A percentile compares a stretch with the other conserved stretches of the same genome.
Conservation (phyloP, 92 coral and sea anemone genomes). For the Ricordea florida region DNA sequence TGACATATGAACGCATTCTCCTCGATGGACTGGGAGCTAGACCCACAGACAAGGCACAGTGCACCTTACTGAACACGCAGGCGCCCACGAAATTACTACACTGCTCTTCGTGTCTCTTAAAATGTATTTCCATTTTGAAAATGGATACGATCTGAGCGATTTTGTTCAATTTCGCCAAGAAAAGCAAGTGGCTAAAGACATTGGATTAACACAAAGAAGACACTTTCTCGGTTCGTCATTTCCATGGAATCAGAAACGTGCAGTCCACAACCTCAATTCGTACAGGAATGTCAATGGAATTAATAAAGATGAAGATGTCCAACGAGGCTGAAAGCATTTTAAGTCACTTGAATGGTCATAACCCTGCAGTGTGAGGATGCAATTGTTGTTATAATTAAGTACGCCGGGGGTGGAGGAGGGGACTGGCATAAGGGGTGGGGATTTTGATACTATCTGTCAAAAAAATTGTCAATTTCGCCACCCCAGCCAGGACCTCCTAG, state of each 20-base stretch:
- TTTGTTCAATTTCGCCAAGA: constrained; percentile 43
- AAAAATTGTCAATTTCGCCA: too few relatives aligned
- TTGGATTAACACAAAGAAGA: constrained; percentile 26
- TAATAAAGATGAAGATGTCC: too few relatives aligned
- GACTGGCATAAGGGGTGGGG: too few relatives aligned
- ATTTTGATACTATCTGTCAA: too few relatives aligned
- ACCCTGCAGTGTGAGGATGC: too few relatives aligned
- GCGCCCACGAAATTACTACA: not conserved
- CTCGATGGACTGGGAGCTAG: not conserved
- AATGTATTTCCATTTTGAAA: constrained; percentile 38
- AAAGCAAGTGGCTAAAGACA: constrained; percentile 50
- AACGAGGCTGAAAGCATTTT: too few relatives aligned
- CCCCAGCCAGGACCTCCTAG: too few relatives aligned
- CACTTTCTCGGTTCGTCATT: constrained; percentile 24
- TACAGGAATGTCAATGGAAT: not conserved
- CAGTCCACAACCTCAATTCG: not conserved
- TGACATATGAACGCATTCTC: too few relatives aligned
- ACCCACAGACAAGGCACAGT: not conserved
- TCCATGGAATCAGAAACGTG: not conserved
- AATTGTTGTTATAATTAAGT: too few relatives aligned
- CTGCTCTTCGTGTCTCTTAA: not conserved
- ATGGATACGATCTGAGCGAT: constrained; percentile 11
- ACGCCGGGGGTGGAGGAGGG: too few relatives aligned
- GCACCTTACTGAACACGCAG: too few relatives aligned
- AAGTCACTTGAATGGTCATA: too few relatives aligned